A percentile compares a stretch with the other conserved stretches of the same genome.
These are phyloP conservation scores for Syndactyla subalaris DNA, from an alignment of 2,797 vertebrate species.

Conservation along the genomic window DNA sequence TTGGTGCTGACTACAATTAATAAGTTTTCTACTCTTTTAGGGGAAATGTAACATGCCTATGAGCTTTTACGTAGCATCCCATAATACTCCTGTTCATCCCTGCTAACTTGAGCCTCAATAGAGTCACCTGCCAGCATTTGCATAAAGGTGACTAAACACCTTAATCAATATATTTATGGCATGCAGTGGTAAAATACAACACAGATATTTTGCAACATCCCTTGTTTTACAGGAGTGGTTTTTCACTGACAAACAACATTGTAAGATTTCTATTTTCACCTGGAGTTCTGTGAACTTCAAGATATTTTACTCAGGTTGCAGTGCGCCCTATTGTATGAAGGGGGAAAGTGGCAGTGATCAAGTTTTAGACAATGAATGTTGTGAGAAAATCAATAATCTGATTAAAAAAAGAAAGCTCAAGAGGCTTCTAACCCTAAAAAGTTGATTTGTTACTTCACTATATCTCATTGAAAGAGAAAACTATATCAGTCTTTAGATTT, in stretches of 20 bases:
- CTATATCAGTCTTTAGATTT: slow-evolving; percentile 53
- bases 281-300: neutral
- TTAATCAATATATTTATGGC: neutral
- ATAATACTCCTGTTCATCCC: neutral
- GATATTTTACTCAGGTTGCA: slow-evolving; percentile 26
- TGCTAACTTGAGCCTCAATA: neutral
- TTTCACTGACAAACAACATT: neutral
- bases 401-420: slow-evolving; percentile 74
- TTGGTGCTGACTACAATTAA: neutral
- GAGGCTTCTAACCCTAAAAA: slow-evolving; percentile 74
- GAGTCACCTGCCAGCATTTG: neutral
- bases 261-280: neutral
- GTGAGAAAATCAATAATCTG: slow-evolving; percentile 71
- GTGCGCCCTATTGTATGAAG: neutral
- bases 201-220: neutral
- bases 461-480: slow-evolving; percentile 65
- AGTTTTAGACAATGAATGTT: slow-evolving; percentile 65
- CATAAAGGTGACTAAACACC: neutral
- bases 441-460: slow-evolving; percentile 72
- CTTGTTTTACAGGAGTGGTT: neutral
- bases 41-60: neutral
- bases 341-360: slow-evolving; percentile 50
- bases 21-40: neutral
- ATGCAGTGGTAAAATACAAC: neutral
- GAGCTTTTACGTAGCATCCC: neutral